These are phyloP conservation scores for Patiria pectinifera DNA, from an alignment of 53 echinoderm and acorn worm genomes.

Conservation along the genomic window DNA sequence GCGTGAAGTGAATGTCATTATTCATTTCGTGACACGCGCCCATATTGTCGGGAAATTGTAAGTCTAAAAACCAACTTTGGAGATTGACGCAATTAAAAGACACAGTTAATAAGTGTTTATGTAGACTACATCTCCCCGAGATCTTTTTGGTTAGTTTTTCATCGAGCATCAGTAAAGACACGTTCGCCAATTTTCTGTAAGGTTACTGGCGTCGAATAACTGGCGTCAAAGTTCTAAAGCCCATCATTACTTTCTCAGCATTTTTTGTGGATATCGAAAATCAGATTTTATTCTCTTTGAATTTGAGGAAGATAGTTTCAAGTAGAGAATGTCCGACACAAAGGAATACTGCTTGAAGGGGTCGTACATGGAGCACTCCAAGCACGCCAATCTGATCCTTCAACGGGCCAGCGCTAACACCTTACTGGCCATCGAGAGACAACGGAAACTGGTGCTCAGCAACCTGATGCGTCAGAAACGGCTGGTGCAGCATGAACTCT, in stretches of 20 bases:
- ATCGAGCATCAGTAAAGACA: neutral
- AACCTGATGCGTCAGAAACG: slow-evolving; percentile 52
- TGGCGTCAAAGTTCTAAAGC: no score
- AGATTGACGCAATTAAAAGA: neutral
- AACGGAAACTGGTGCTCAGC: slow-evolving; percentile 32
- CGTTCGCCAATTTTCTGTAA: no score
- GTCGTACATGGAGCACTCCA: slow-evolving; percentile 37
- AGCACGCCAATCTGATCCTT: slow-evolving; percentile 52
- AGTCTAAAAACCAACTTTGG: no score
- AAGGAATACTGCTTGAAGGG: slow-evolving; percentile 35
- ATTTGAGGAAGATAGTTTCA: neutral
- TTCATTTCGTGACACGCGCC: neutral
- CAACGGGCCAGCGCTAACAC: slow-evolving; percentile 47
- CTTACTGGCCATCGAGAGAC: slow-evolving; percentile 30
- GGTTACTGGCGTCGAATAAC: no score
- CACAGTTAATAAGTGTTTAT: neutral
- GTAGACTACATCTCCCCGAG: neutral
- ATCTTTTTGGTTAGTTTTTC: neutral
- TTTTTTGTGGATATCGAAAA: neutral
- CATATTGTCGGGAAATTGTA: neutral
- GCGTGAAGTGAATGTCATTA: neutral
- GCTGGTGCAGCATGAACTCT: slow-evolving; percentile 31
- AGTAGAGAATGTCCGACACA: slow-evolving; percentile 17
- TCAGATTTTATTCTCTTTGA: neutral
- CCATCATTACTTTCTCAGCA: no score